Base-by-base conservation (phyloP, 2,888 invertebrate genomes). In the Xylota segnis region DNA sequence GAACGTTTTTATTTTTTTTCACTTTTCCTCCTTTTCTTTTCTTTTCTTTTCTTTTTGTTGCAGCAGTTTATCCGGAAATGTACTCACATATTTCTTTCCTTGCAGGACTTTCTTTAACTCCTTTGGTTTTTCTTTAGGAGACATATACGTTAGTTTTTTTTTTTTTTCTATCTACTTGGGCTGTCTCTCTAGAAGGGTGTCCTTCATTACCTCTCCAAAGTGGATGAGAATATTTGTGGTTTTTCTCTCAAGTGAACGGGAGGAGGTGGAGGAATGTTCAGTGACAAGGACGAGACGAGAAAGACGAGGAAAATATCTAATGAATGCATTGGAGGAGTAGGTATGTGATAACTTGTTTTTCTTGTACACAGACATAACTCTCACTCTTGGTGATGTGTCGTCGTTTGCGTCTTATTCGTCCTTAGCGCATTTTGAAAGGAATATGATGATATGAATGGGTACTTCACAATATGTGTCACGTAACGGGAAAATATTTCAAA, bases 21-120 rank as follows among this genome's bases (percentile, higher is more conserved):
- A 5, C 37, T 16, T 47, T 23, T 29, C 9, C 9, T 18, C 10
- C 16, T 50, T 23, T 34, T 52, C 2, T 37, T 29, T 16, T 52
- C 14, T 7, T 9, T 72, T 10, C 9, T 47, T 27, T 65, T 72
- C 45, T 71, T 66, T 23, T 16, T 66, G 66, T 50, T 54, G 59
- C 47, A 72, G 77, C 40, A 82, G 82, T 86, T 86, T 86, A 82
- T 86, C 59, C 79, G 79, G 79, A 79, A 75, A 84, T 71, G 71
- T 82, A 81, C 58, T 72, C 68, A 72, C 50, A 86, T 86, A 82
- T 76, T 82, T 86, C 86, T 82, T 76, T 86, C 56, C 54, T 47
- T 76, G 52, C 81, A 81, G 71, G 43, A 81, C 71, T 76, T 56
- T 56, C 27, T 58, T 43, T 32, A 27, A 32, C 58, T 83, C 37